Base-by-base conservation (phyloP, 2,797 vertebrate genomes). In the Anabas testudineus region DNA sequence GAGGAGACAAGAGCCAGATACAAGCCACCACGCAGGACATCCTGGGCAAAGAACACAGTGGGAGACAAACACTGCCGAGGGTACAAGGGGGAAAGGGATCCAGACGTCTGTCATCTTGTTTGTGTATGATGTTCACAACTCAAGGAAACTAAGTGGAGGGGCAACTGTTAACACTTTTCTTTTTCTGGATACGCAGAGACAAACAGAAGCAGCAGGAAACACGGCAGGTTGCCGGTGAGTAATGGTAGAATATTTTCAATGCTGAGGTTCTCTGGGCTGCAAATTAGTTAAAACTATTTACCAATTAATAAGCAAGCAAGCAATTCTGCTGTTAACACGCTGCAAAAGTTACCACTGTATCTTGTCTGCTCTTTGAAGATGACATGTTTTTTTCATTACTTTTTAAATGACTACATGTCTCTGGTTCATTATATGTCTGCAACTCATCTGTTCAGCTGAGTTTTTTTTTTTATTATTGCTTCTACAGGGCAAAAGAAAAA, bases 1-100 rank as follows among this genome's bases (percentile, higher is more conserved):
- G 59, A 64, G 67, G 57, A 79, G 84, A 82, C 70, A 43, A 67
- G 80, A 84, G 71, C 76, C 84, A 91, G 82, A 87, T 59, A 63
- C 71, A 28, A 55, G 51, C 56, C 76, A 45, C 63, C 74, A 82
- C 79, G 80, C 87, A 92, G 92, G 91, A 94, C 91, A 85, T 94
- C 92, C 92, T 91, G 90, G 82, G 88, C 82, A 90, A 84, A 87
- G 37, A 60, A 64, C 79, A 14, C 46, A 5, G 56, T 74, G 79
- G 73, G 83, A 59, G 71, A 47, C 57, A 30, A 58, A 58, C 42
- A 21, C 19, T 42, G 57, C 37, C 16, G 34, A 32, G 21, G 54
- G 39, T 16, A 24, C 41, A 61, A 41, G 70, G 51, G 43, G 60
- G 72, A 36, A 53, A 21, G 41, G 56, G 54, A 28, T 73, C 54